Percentiles rank a stretch among this genome's conserved stretches.
phyloP scores from a whole-genome alignment of 2,797 vertebrate genomes.

The Nyctalus aviator region DNA sequence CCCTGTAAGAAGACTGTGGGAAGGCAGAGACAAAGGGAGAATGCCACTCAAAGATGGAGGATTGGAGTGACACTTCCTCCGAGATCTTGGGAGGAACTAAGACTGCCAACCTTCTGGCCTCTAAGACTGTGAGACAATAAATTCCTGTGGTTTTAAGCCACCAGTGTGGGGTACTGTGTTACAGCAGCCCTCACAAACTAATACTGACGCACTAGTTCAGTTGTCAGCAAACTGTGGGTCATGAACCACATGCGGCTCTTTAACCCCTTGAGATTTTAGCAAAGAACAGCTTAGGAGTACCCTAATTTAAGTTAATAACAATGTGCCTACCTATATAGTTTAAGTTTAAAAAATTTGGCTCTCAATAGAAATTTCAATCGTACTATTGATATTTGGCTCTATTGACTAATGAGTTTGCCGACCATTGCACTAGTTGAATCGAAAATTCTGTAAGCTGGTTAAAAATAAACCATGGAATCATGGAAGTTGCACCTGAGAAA shows the following conservation, averaged over 20 bases:
- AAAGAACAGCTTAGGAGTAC: too few relatives aligned
- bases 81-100: background rate
- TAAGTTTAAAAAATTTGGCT: too few relatives aligned
- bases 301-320: too few relatives aligned
- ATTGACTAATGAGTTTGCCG: too few relatives aligned
- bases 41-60: background rate
- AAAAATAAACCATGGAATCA: background rate
- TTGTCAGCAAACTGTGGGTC: too few relatives aligned
- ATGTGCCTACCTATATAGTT: too few relatives aligned
- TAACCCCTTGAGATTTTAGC: too few relatives aligned
- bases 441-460: background rate
- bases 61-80: rapidly evolving
- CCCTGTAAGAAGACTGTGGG: background rate
- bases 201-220: background rate
- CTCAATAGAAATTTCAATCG: too few relatives aligned
- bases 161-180: background rate
- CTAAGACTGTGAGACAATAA: background rate
- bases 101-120: background rate
- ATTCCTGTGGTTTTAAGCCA: background rate
- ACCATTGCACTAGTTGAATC: background rate
- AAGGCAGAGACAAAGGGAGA: background rate
- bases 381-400: too few relatives aligned
- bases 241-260: too few relatives aligned
- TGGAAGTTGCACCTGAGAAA: background rate
- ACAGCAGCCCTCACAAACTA: background rate